Percentiles rank a stretch among this genome's conserved stretches.
phyloP scores from a whole-genome alignment of 2,797 vertebrate species.

The Malurus splendens region DNA sequence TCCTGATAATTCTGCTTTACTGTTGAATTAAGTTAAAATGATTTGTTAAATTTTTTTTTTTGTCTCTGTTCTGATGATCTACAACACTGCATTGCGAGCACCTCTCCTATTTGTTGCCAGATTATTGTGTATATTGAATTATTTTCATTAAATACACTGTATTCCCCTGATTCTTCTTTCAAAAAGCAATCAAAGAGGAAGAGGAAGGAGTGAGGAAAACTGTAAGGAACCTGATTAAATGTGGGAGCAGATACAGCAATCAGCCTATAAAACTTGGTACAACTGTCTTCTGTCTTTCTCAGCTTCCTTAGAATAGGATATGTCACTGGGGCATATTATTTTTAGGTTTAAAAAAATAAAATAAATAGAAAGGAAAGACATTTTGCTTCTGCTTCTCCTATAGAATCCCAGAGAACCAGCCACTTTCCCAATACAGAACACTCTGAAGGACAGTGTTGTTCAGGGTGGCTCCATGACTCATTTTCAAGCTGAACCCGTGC shows the following conservation, averaged over 20 bases:
- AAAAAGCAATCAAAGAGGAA: background rate
- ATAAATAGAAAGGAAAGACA: background rate
- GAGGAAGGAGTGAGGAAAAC: background rate
- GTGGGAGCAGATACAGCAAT: background rate
- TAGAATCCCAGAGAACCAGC: background rate
- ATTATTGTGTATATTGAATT: background rate
- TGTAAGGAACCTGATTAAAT: background rate
- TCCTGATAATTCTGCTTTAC: background rate
- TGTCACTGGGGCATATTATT: background rate
- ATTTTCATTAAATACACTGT: background rate
- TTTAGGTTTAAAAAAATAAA: background rate
- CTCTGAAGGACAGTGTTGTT: background rate
- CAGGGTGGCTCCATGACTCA: background rate
- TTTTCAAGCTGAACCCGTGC: background rate
- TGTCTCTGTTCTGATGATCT: background rate
- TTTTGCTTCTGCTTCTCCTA: background rate
- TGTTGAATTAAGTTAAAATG: background rate
- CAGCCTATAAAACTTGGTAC: background rate
- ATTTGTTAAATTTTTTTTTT: background rate
- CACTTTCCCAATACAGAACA: background rate
- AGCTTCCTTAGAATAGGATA: background rate
- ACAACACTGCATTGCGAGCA: background rate
- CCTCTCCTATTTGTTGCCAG: background rate
- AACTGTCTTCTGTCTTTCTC: background rate
- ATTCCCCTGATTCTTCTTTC: background rate